A percentile compares a stretch with the other conserved stretches of the same genome.
Evolutionary conservation across 2,113 vertebrate genomes (phyloP).

Genomic region (Pelmatolapia mariae): DNA sequence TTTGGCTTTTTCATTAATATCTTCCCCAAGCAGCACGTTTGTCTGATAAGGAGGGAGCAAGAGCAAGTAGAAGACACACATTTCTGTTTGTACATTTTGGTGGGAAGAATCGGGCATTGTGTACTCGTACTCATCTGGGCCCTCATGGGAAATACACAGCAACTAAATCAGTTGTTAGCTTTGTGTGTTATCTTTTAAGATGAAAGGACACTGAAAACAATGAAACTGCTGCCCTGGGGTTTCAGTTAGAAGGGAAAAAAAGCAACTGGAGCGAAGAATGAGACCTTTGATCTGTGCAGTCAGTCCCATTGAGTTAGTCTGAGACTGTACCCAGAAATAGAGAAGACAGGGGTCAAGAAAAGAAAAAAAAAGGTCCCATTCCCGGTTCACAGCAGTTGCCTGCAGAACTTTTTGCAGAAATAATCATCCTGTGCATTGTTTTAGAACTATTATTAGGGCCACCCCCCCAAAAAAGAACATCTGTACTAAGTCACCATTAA

Average conservation of each 20-base stretch:
- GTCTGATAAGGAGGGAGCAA: neutral
- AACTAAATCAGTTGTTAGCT: conserved; percentile 51
- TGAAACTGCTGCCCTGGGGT: conserved; percentile 55
- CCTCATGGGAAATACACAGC: conserved; percentile 54
- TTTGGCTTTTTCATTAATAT: conserved; percentile 18
- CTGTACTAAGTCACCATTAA: neutral
- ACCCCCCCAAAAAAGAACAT: neutral
- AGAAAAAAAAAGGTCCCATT: neutral
- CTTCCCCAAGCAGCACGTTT: neutral
- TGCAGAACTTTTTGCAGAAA: neutral
- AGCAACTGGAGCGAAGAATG: conserved; percentile 49
- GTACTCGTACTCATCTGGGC: conserved; percentile 33
- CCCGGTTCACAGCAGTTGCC: neutral
- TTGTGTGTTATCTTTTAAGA: conserved; percentile 67
- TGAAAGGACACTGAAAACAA: conserved; percentile 63
- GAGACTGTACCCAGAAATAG: conserved; percentile 38
- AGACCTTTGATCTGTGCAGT: conserved; percentile 60
- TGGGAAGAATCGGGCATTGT: conserved; percentile 31
- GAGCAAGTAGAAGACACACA: neutral
- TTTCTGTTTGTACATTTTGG: neutral
- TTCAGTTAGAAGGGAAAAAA: conserved; percentile 52
- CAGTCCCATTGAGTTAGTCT: conserved; percentile 43
- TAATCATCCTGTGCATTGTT: neutral
- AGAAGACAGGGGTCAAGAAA: conserved; percentile 32
- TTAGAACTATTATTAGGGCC: neutral